These are phyloP conservation scores for Liposcelis brunnea DNA, from an alignment of 2,888 invertebrate genomes.

Conservation along the genomic window DNA sequence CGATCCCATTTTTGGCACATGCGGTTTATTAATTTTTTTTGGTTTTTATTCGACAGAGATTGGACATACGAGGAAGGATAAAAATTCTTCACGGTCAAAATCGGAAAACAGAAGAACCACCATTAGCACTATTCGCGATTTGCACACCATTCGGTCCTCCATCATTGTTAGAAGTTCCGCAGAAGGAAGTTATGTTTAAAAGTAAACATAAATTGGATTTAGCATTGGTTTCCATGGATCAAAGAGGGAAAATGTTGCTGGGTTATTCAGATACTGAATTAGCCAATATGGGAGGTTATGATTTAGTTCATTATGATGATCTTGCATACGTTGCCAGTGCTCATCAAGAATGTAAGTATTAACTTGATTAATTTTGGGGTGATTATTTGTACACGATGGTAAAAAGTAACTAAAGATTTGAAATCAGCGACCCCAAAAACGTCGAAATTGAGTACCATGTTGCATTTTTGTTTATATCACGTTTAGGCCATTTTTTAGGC, in stretches of 20 bases:
- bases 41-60: slow-evolving; percentile 49
- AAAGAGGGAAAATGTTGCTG: slow-evolving; percentile 80
- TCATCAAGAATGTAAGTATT: slow-evolving; percentile 90
- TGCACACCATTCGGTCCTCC: slow-evolving; percentile 99
- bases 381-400: too few relatives aligned
- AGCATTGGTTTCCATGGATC: slow-evolving; percentile 92
- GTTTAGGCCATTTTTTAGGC: too few relatives aligned
- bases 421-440: too few relatives aligned
- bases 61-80: slow-evolving; percentile 94
- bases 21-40: background rate
- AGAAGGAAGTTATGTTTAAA: slow-evolving; percentile 98
- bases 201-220: slow-evolving; percentile 98
- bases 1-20: background rate
- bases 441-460: too few relatives aligned
- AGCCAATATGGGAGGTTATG: slow-evolving; percentile 89
- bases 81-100: slow-evolving; percentile 94
- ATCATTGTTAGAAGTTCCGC: slow-evolving; percentile 87
- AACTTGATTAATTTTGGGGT: background rate
- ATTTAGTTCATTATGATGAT: slow-evolving; percentile 95
- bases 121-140: slow-evolving; percentile 86
- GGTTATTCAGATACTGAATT: slow-evolving; percentile 87
- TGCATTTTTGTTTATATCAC: too few relatives aligned
- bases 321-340: slow-evolving; percentile 94
- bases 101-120: slow-evolving; percentile 83
- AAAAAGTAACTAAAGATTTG: too few relatives aligned